A percentile compares a stretch with the other conserved stretches of the same genome.
phyloP scores from a whole-genome alignment of 2,113 vertebrate genomes.

The Catharus bicknelli region DNA sequence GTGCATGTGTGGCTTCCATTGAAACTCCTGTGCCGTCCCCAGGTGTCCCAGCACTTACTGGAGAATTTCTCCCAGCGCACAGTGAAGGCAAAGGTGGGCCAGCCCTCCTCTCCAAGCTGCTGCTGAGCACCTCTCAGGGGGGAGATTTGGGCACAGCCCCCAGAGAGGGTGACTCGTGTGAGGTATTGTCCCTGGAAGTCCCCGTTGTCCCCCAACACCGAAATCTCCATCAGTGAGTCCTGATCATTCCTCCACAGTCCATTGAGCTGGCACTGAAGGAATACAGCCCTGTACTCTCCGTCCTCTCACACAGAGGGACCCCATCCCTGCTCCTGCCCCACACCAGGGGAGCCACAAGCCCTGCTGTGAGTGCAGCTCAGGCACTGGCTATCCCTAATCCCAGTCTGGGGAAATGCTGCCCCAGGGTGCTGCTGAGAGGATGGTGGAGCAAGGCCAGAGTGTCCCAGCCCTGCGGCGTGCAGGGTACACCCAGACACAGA shows the following conservation, averaged over 20 bases:
- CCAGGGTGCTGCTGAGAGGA: neutral
- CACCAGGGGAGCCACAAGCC: rapidly evolving
- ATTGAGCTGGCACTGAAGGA: slow-evolving; percentile 9
- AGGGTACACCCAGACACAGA: rapidly evolving
- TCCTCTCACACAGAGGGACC: rapidly evolving
- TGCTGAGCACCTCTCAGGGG: neutral
- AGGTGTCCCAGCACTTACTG: slow-evolving; percentile 4
- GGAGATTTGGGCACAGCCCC: neutral
- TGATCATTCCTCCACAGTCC: slow-evolving; percentile 48
- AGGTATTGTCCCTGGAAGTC: slow-evolving; percentile 47
- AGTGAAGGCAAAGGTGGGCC: slow-evolving; percentile 24
- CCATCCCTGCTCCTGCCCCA: neutral
- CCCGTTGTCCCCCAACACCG: neutral
- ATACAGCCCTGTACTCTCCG: neutral
- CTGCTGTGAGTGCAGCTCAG: rapidly evolving
- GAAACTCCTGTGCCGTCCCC: rapidly evolving
- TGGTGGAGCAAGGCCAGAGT: rapidly evolving
- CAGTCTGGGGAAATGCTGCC: neutral
- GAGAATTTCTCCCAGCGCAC: slow-evolving; percentile 53
- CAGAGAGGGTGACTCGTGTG: neutral
- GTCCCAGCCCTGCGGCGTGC: neutral
- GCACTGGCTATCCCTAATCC: rapidly evolving
- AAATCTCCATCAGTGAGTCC: slow-evolving; percentile 47
- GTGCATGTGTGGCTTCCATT: rapidly evolving
- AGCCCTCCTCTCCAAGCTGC: neutral